Conservation (phyloP, 1,140 invertebrate species). For the Helicoverpa armigera region DNA sequence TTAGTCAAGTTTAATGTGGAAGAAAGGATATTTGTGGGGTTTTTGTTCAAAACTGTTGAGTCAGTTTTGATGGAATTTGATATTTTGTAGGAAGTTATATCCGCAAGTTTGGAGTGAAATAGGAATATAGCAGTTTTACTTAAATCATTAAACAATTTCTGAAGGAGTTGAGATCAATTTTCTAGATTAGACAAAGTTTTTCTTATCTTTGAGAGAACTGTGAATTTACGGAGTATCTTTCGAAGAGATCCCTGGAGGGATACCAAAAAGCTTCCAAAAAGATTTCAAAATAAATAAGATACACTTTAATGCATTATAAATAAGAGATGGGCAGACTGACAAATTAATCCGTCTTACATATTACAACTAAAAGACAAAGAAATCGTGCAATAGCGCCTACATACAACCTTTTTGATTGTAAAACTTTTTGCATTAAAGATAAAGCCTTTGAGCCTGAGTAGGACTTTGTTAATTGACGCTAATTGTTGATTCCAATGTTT, state of each 20-base stretch:
- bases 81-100: not conserved
- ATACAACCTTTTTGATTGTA: not conserved
- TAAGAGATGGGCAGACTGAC: too few relatives aligned
- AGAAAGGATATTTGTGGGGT: not conserved
- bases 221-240: too few relatives aligned
- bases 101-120: not conserved
- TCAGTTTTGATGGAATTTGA: not conserved
- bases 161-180: too few relatives aligned
- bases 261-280: too few relatives aligned
- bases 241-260: too few relatives aligned
- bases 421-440: not conserved
- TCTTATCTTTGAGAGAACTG: too few relatives aligned
- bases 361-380: not conserved
- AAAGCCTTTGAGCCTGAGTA: not conserved
- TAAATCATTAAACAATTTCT: too few relatives aligned
- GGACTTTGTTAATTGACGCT: slow-evolving; percentile 18
- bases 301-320: too few relatives aligned
- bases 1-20: not conserved
- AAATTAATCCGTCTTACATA: not conserved
- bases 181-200: too few relatives aligned
- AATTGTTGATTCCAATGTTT: not conserved
- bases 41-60: not conserved
- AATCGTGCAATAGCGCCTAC: not conserved
- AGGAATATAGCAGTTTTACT: too few relatives aligned
- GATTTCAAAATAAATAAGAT: too few relatives aligned